Percentiles rank a stretch among this genome's conserved stretches.
Conservation (phyloP, 2,888 invertebrate species). For the Acanthopleura granulata region DNA sequence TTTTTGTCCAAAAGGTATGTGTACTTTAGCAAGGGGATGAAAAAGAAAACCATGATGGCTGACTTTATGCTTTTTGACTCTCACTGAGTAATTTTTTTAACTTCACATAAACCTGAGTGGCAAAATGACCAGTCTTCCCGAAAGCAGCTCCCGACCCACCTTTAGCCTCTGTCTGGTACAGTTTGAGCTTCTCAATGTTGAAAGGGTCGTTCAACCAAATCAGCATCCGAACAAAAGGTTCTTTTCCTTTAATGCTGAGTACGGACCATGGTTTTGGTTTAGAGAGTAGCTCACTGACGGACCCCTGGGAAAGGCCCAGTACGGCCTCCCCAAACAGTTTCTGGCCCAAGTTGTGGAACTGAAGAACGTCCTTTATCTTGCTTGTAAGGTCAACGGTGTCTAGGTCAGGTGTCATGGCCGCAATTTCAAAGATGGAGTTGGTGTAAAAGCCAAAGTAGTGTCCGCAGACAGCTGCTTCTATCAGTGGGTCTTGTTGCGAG, state of each 20-base stretch:
- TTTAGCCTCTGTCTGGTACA: constrained; percentile 68
- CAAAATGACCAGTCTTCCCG: too few relatives aligned
- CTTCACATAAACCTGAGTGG: too few relatives aligned
- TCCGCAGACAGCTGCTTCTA: constrained; percentile 10
- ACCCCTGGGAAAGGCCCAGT: constrained; percentile 90
- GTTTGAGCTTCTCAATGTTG: constrained; percentile 91
- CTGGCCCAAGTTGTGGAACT: constrained; percentile 98
- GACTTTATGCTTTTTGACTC: too few relatives aligned
- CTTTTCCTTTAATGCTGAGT: constrained; percentile 97
- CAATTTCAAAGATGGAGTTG: constrained; percentile 98
- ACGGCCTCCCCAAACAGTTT: constrained; percentile 98
- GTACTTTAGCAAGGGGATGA: too few relatives aligned
- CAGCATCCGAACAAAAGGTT: constrained; percentile 77
- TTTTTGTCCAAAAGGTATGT: too few relatives aligned
- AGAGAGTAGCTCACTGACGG: constrained; percentile 95
- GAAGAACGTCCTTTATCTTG: constrained; percentile 94
- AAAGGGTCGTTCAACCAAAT: constrained; percentile 96
- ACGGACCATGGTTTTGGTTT: constrained; percentile 99
- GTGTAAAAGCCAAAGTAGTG: constrained; percentile 70
- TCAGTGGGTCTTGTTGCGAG: constrained; percentile 3
- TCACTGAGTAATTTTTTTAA: too few relatives aligned
- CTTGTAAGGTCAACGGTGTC: constrained; percentile 97
- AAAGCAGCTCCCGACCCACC: constrained; percentile 48
- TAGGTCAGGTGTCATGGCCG: constrained; percentile 93
- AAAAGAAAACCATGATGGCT: too few relatives aligned